A percentile compares a stretch with the other conserved stretches of the same genome.
Evolutionary conservation across 2,797 vertebrate genomes (phyloP).

Genomic region (Alectoris magna): DNA sequence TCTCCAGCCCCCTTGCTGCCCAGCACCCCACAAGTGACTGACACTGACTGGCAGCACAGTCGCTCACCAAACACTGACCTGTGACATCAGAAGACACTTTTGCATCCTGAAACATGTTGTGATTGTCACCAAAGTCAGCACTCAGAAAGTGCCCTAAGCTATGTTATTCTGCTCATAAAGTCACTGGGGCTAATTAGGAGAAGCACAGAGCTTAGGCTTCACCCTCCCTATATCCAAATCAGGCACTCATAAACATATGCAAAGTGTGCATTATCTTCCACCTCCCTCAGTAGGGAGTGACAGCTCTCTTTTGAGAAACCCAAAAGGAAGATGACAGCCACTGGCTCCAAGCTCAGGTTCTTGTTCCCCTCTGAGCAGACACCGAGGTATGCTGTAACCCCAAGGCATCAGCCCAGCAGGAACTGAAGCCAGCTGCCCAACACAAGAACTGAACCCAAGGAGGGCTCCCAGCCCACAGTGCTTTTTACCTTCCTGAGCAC

Average conservation of each 20-base stretch:
- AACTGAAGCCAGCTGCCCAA: neutral
- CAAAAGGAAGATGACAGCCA: rapidly evolving
- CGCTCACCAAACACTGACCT: neutral
- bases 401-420: neutral
- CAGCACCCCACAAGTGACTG: neutral
- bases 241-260: neutral
- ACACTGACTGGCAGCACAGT: rapidly evolving
- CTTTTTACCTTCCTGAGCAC: no score
- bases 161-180: neutral
- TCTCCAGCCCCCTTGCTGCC: neutral
- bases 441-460: no score
- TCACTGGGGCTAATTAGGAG: neutral
- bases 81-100: neutral
- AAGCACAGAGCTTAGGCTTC: neutral
- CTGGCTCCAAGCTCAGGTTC: neutral
- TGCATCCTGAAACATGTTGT: rapidly evolving
- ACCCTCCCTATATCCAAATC: neutral
- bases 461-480: neutral
- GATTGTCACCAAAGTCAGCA: neutral
- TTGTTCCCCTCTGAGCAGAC: neutral
- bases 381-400: neutral
- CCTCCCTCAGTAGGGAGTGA: no score
- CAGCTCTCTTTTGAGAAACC: neutral
- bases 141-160: neutral
- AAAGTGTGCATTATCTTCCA: neutral